Percentiles rank a stretch among this genome's conserved stretches.
phyloP scores from a whole-genome alignment of 2,113 vertebrate genomes.

The Chaetorhynchus papuensis region DNA sequence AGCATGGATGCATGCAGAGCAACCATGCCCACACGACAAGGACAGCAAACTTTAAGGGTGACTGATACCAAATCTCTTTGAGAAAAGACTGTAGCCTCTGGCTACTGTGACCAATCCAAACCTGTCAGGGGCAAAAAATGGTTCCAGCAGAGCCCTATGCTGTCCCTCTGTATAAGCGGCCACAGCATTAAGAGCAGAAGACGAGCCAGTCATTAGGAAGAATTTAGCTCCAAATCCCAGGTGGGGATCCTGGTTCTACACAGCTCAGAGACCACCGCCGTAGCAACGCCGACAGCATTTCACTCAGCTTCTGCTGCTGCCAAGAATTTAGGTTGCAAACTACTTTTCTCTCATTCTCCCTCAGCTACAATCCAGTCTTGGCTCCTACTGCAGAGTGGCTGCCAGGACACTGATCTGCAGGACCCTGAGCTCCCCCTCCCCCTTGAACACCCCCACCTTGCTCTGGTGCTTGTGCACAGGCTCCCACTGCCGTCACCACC shows the following conservation, averaged over 20 bases:
- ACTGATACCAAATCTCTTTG: neutral
- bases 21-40: neutral
- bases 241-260: neutral
- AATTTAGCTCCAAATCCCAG: neutral
- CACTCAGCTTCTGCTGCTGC: neutral
- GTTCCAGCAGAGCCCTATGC: neutral
- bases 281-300: neutral
- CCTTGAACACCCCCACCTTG: accelerated
- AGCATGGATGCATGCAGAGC: neutral
- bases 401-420: neutral
- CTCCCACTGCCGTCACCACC: neutral
- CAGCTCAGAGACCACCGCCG: accelerated
- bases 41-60: neutral
- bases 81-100: neutral
- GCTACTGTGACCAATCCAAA: neutral
- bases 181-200: neutral
- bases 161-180: neutral
- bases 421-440: neutral
- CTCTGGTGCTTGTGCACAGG: accelerated
- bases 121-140: neutral
- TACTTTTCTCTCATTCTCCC: neutral
- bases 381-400: neutral
- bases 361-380: neutral
- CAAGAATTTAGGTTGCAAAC: neutral
- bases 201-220: neutral